These are phyloP conservation scores for Arion vulgaris DNA, from an alignment of 1,140 invertebrate species.

Conservation along the genomic window DNA sequence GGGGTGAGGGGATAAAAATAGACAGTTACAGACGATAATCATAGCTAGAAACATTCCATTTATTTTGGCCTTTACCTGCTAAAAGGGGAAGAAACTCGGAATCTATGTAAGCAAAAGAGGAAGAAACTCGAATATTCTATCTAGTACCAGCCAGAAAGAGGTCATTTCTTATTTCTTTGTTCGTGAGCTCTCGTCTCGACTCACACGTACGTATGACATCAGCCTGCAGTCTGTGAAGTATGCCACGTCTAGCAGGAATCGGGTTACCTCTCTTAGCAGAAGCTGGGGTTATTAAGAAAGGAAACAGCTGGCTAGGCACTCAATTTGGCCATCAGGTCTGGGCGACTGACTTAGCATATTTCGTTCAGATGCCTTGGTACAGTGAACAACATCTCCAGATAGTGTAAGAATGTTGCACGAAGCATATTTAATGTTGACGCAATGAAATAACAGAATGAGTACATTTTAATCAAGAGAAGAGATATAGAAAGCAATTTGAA, in stretches of 20 bases:
- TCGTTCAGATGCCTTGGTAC: too few species aligned
- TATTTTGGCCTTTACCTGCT: too few species aligned
- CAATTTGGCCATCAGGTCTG: neutral
- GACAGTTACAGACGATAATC: too few species aligned
- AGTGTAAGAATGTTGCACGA: too few species aligned
- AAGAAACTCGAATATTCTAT: neutral
- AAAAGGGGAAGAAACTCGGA: neutral
- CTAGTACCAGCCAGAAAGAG: conserved; percentile 13
- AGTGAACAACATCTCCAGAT: too few species aligned
- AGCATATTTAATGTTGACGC: too few species aligned
- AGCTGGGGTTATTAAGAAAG: neutral
- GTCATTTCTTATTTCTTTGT: conserved; percentile 1
- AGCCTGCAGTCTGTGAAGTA: neutral
- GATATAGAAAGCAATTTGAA: too few species aligned
- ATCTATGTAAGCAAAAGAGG: neutral
- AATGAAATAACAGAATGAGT: too few species aligned
- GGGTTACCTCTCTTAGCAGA: neutral
- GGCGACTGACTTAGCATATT: neutral
- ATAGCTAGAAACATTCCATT: too few species aligned
- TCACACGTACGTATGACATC: conserved; percentile 10
- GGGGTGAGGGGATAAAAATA: too few species aligned
- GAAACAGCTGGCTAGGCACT: neutral
- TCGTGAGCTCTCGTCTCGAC: conserved; percentile 9
- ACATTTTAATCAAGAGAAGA: too few species aligned
- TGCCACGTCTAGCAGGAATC: neutral